Percentiles rank a stretch among this genome's conserved stretches.
Conservation (phyloP, 2,113 vertebrate genomes). For the Tenrec ecaudatus region DNA sequence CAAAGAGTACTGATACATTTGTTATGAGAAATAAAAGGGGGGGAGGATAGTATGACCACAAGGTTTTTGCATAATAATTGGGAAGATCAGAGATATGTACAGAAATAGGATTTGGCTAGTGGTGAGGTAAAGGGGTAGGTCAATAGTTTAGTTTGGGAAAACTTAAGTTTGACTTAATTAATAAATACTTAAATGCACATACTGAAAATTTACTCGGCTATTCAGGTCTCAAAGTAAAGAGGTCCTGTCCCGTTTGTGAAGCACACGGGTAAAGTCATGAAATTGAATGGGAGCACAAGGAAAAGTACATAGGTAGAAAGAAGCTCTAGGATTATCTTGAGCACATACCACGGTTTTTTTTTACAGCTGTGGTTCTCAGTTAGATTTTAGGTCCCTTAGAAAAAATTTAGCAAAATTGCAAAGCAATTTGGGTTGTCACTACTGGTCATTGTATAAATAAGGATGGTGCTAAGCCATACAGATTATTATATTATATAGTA, state of each 20-base stretch:
- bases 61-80: not conserved
- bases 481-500: no score
- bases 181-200: not conserved
- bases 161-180: not conserved
- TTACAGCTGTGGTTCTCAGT: not conserved
- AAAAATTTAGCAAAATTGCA: not conserved
- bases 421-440: not conserved
- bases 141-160: not conserved
- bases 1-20: not conserved
- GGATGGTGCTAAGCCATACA: no score
- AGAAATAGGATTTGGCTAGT: not conserved
- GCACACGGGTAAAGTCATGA: not conserved
- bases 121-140: not conserved
- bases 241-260: fast-evolving
- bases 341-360: no score
- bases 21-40: not conserved
- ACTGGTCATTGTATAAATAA: not conserved
- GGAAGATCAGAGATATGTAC: not conserved
- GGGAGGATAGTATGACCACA: not conserved
- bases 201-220: not conserved
- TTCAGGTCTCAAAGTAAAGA: not conserved
- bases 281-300: not conserved
- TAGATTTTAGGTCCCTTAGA: not conserved
- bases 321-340: not conserved
- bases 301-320: not conserved